Base-by-base conservation (phyloP, 1,140 invertebrate species). In the Teleogryllus occipitalis region DNA sequence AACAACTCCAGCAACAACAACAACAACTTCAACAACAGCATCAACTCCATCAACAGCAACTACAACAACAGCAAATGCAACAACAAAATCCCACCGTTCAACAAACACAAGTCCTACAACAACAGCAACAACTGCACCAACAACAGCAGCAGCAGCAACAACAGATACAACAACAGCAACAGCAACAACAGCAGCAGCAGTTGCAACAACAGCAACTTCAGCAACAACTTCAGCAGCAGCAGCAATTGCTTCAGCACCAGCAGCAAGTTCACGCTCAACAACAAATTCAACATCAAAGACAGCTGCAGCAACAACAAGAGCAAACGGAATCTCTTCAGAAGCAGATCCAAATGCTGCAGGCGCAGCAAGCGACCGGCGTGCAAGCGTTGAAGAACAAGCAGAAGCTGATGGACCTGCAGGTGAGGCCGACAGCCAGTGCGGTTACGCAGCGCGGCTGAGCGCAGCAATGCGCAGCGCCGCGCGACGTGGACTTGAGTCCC, bases 141-240 rank as follows among this genome's bases (percentile, higher is more conserved):
- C 81, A 81, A 8, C 82, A 82, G 74, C 81, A 81, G 49, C 81
- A 81, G 12, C 77, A 81, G 21, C 82, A 82, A 22, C 80, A 81
- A 78, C 82, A 80, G 77, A 79, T 76, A 48, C 79, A 77, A 76
- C 79, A 77, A 22, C 77, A 80, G 22, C 74, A 39, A 39, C 79
- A 82, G 39, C 78, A 82, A 22, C 80, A 81, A 73, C 85, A 86
- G 39, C 83, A 85, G 65, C 75, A 82, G 8, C 83, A 83, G 18
- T 84, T 85, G 54, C 82, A 84, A 78, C 83, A 83, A 46, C 83
- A 85, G 47, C 85, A 85, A 75, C n/a, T 74, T 49, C 77, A 80
- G 47, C 74, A 54, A 7, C 81, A 81, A 80, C 27, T 75, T 21
- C 78, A 79, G 79, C 47, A 80, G 14, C 83, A 82, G 48, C 82